Base-by-base conservation (phyloP, 2,113 vertebrate genomes). In the Willisornis vidua region DNA sequence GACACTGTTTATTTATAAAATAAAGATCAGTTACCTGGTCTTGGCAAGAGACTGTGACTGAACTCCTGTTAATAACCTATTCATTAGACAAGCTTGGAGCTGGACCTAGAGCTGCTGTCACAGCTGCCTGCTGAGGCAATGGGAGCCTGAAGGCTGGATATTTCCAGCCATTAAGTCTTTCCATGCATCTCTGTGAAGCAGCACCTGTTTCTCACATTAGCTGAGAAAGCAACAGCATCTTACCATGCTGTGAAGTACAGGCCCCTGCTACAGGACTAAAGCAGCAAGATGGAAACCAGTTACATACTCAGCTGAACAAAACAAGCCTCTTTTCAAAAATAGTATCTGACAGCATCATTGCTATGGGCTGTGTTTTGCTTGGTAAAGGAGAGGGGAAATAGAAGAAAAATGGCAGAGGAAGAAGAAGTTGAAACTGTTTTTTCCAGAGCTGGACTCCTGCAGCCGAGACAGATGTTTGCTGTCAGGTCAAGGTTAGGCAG, bases 21-120 rank as follows among this genome's bases (percentile, higher is more conserved):
- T 90, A 97, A 97, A 97, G 96, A 97, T 97, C 95, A 96, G 93
- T 95, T 97, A 96, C 96, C 95, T 96, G 89, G 66, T 90, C 73
- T 94, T 97, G 96, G 97, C 96, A 95, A 55, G 89, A 96, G 80
- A 79, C 37, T 29, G 84, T 62, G 54, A 49, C 70, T 74, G 45
- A 91, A 76, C 82, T 95, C 66, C 93, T 94, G 89, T 95, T 96
- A 97, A 97, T 59, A 82, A 83, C 92, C 88, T 87, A 94, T 97
- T 95, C 91, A 93, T 93, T 72, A 93, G 68, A 43, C 51, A 55
- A 67, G 71, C 78, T 74, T 84, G 84, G 90, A 96, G 73, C 81
- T 59, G 33, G 89, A 90, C 86, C 67, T 81, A 22, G 94, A 49
- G 39, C 29, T 93, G 45, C 79, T 90, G 68, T 89, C 83, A 43